phyloP scores from a whole-genome alignment of 2,113 vertebrate genomes.

The Gallinago undulata region DNA sequence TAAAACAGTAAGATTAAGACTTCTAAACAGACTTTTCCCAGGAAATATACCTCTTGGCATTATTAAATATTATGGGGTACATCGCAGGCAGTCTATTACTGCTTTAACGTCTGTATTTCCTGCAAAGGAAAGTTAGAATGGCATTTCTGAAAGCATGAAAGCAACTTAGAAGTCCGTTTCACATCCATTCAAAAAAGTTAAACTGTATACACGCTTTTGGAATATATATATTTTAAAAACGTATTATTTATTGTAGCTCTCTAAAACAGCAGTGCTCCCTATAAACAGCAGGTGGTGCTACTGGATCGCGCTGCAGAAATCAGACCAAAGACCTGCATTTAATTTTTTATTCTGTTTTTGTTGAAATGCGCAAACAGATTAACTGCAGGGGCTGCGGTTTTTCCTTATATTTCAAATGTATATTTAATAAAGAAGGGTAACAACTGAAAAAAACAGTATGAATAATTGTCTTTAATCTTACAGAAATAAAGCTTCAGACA shows the following conservation, averaged over 20 bases:
- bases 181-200: neutral
- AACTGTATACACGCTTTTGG: neutral
- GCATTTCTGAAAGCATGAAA: neutral
- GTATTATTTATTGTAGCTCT: accelerated
- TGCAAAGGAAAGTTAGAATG: neutral
- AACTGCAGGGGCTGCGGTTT: neutral
- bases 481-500: neutral
- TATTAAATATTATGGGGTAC: neutral
- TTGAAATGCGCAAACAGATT: neutral
- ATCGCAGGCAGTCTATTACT: neutral
- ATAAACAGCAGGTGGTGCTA: slow-evolving; percentile 17
- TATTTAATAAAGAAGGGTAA: neutral
- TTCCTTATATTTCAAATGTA: neutral
- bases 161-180: neutral
- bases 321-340: neutral
- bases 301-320: neutral
- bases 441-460: neutral
- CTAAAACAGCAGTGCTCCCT: neutral
- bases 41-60: neutral
- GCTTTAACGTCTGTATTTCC: neutral
- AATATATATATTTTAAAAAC: neutral
- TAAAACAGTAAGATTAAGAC: neutral
- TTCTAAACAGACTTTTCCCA: neutral
- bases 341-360: neutral
- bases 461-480: neutral